Percentiles rank a stretch among this genome's conserved stretches.
phyloP scores from a whole-genome alignment of 2,797 vertebrate species.

The Mycteria americana region DNA sequence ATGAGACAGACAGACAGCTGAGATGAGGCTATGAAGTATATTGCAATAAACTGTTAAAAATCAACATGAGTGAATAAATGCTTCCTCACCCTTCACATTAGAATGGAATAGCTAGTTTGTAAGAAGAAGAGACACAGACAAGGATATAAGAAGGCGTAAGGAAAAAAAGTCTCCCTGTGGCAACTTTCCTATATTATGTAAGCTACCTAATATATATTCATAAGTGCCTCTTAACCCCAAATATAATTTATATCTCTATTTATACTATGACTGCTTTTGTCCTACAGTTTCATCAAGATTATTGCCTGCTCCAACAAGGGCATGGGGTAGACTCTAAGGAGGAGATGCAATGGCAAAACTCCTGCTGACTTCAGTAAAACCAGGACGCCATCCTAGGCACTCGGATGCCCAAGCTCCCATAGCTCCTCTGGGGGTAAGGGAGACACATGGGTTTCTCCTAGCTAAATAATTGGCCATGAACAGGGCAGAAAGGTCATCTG shows the following conservation, averaged over 20 bases:
- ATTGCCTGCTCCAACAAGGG: background rate
- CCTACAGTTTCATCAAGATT: background rate
- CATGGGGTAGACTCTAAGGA: background rate
- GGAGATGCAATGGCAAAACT: background rate
- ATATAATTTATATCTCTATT: background rate
- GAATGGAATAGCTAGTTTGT: background rate
- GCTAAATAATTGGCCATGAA: background rate
- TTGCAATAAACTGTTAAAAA: background rate
- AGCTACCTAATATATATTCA: background rate
- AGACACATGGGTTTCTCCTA: background rate
- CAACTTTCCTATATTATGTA: background rate
- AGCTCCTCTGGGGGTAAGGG: background rate
- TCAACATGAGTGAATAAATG: background rate
- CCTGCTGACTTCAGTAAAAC: background rate
- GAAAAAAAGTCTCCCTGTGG: background rate
- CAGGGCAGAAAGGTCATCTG: background rate
- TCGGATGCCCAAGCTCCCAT: fast-evolving
- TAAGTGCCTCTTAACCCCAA: background rate
- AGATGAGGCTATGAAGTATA: background rate
- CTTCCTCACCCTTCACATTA: background rate
- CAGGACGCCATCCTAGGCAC: background rate
- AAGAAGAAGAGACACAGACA: background rate
- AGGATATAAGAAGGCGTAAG: background rate
- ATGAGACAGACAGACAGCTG: background rate
- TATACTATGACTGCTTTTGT: background rate